Evolutionary conservation across 2,888 invertebrate species (phyloP), one percentile per base, ranked within the genome.

Genomic region (Calliphora vomitoria): DNA sequence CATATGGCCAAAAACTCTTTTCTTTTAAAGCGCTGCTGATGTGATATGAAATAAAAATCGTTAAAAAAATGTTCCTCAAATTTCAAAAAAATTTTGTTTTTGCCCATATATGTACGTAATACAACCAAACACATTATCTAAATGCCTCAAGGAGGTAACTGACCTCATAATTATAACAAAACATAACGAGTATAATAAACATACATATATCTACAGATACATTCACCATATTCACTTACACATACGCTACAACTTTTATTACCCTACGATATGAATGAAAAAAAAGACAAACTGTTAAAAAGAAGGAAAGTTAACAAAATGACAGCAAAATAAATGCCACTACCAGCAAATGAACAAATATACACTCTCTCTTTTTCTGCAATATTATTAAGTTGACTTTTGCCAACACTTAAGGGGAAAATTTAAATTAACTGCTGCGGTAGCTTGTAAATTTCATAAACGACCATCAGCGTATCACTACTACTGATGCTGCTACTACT

Each of bases 361-460:
- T 74, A 15, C 15, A 15, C 20, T 58, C 44, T 11, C 4, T 10
- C 44, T 47, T 79, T 58, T 68, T 55, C 10, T 18, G 31, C 18
- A 44, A 78, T 74, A 74, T 78, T 66, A 82, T 78, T 66, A 82
- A 74, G 81, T 87, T 85, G 78, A 86, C 78, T 75, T 85, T 75
- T 69, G 80, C 74, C 85, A 80, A 69, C 68, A 53, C 84, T 86
- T 76, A 41, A 50, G 62, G 79, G 62, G n/a, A 25, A 74, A 78
- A 62, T 85, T 82, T 82, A 84, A 85, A 87, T 82, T 85, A 87
- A 87, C 82, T 80, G 20, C 58, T 75, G 76, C 58, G 58, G 55
- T 78, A 64, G 71, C 66, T 64, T 80, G 78, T 69, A 82, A 78
- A 86, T 69, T 82, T 68, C 13, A 41, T 38, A 50, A 64, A 69